Evolutionary conservation across 2,113 vertebrate species (phyloP).

Genomic region (Aramus guarauna): DNA sequence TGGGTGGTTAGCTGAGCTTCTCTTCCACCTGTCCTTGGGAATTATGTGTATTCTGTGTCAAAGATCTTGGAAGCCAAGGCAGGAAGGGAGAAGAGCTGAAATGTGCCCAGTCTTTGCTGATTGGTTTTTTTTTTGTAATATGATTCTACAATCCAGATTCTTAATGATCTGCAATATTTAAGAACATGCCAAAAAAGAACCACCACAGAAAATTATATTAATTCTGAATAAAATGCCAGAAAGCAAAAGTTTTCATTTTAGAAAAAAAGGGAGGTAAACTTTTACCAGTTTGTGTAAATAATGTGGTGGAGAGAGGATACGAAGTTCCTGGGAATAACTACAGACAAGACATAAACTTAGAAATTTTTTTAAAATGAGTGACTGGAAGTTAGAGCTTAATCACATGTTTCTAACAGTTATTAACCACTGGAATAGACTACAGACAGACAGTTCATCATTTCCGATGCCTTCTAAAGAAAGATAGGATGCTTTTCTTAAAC

Average conservation of each 20-base stretch:
- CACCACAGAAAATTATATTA: neutral
- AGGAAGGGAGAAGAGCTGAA: neutral
- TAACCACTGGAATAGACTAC: neutral
- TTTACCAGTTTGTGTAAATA: neutral
- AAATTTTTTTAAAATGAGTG: neutral
- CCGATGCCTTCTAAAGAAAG: neutral
- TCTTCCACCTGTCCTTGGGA: neutral
- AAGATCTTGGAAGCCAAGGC: neutral
- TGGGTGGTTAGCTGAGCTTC: neutral
- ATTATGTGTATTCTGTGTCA: neutral
- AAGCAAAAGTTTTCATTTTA: conserved; percentile 11
- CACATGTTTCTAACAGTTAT: neutral
- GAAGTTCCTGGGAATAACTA: neutral
- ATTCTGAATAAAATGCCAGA: neutral
- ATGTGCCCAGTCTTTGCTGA: neutral
- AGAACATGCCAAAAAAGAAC: neutral
- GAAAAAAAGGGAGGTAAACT: neutral
- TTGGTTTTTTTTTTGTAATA: neutral
- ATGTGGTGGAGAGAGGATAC: neutral
- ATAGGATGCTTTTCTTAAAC: neutral
- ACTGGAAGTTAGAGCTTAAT: neutral
- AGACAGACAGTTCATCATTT: neutral
- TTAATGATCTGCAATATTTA: conserved; percentile 3
- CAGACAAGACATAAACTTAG: neutral
- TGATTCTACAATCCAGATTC: neutral